Conservation (phyloP, 2,888 invertebrate species). For the Bursaphelenchus okinawaensis region DNA sequence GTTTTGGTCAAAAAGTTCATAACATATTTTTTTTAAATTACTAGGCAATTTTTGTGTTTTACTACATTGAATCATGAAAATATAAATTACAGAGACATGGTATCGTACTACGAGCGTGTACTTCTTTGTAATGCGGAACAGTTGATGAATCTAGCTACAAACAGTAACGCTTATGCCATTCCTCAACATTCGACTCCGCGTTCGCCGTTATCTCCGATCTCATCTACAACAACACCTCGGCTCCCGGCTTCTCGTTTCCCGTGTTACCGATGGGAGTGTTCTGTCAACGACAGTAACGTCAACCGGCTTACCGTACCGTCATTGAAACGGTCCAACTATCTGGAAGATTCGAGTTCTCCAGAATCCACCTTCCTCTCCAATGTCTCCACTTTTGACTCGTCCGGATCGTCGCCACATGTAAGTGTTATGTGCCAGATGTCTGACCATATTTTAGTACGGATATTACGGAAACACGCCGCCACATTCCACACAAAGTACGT, state of each 20-base stretch:
- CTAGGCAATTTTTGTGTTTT: too few relatives aligned
- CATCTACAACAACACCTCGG: background rate
- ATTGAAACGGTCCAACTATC: background rate
- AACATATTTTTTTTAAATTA: too few relatives aligned
- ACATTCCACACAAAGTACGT: background rate
- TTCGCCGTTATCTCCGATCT: background rate
- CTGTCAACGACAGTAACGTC: background rate
- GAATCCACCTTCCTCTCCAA: background rate
- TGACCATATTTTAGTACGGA: too few relatives aligned
- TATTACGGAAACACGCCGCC: background rate
- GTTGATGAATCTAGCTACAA: background rate
- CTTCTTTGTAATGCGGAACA: background rate
- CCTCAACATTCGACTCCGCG: background rate
- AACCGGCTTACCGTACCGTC: background rate
- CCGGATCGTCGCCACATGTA: background rate
- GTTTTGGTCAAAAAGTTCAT: too few relatives aligned
- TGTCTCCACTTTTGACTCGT: background rate
- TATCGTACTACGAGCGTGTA: background rate
- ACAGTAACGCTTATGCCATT: background rate
- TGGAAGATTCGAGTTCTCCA: background rate
- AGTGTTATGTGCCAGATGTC: background rate
- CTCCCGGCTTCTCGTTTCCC: background rate
- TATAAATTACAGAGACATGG: background rate
- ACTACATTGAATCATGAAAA: too few relatives aligned
- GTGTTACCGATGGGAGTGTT: background rate